phyloP scores from a whole-genome alignment of 1,140 invertebrate genomes.

The Hycleus phaleratus region DNA sequence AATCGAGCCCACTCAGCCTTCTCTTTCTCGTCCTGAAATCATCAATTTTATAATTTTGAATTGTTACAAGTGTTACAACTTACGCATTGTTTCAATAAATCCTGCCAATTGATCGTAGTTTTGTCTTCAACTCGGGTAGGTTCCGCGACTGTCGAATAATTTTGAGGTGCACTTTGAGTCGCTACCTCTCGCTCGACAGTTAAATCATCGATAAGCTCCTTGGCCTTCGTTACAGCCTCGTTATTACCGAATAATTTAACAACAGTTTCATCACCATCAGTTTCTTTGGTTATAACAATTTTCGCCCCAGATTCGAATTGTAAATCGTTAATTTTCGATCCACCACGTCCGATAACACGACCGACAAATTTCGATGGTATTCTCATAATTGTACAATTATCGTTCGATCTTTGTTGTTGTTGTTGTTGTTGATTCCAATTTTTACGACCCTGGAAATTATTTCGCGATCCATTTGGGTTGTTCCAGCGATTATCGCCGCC shows the following conservation, averaged over 20 bases:
- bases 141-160: not conserved
- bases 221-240: constrained; percentile 47
- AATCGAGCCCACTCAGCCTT: constrained; percentile 53
- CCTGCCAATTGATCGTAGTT: constrained; percentile 40
- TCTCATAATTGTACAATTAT: constrained; percentile 5
- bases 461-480: not conserved
- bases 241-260: constrained; percentile 48
- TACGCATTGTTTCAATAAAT: constrained; percentile 29
- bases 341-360: constrained; percentile 52
- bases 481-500: not conserved
- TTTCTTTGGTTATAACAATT: constrained; percentile 43
- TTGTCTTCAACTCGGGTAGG: not conserved
- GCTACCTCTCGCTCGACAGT: constrained; percentile 23
- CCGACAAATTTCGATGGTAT: constrained; percentile 21
- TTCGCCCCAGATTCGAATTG: constrained; percentile 51
- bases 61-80: not conserved
- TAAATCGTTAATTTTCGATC: constrained; percentile 66
- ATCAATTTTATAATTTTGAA: not conserved
- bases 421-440: not conserved
- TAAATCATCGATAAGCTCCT: constrained; percentile 38
- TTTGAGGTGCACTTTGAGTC: not conserved
- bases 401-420: not conserved
- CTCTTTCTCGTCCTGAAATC: constrained; percentile 45
- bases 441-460: not conserved
- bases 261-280: constrained; percentile 40